Evolutionary conservation across 2,797 vertebrate species (phyloP), one percentile per base, ranked within the genome.

Genomic region (Chiloscyllium punctatum): DNA sequence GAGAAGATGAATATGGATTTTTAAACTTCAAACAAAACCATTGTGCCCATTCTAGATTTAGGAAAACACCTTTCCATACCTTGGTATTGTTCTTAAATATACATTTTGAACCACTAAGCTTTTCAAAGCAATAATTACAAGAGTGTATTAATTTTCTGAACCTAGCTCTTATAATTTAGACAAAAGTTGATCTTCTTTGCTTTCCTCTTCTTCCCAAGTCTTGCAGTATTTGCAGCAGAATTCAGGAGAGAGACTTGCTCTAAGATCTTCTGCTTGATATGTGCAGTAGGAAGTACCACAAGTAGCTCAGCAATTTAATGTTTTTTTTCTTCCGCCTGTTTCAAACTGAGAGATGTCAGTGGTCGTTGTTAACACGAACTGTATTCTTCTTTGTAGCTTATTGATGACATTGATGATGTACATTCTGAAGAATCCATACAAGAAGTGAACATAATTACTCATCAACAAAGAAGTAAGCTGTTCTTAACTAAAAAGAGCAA

Each of bases 391-490:
- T 90, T 21, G 4, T 84, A 96, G 96, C 94, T 96, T 30, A 30
- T 95, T 33, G 96, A 96, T n/a, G 94, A 95, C 62, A 74, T 51
- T 72, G 53, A 27, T 79, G 96, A 96, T 16, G n/a, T 94, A 16
- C 37, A 57, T 42, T 25, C 51, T 92, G 96, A 95, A 30, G 96
- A 96, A 37, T 66, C 79, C 2, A 96, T 62, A 68, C 95, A 96
- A 62, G 96, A 96, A 42, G n/a, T 68, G 2, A 87, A 72, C 5
- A 5, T 48, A 48, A 90, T 92, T 88, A 57, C 92, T 66, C 95
- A 37, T 95, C 95, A 62, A 57, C 95, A 96, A 42, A 96, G 96
- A 95, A 96, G 96, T 96, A 84, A 96, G 96, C 69, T 88, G 42
- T 68, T 27, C 3, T 53, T 33, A 94, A 27, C 18, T 94, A 11